Evolutionary conservation across 2,797 vertebrate species (phyloP).

Genomic region (Anolis apletophallus): DNA sequence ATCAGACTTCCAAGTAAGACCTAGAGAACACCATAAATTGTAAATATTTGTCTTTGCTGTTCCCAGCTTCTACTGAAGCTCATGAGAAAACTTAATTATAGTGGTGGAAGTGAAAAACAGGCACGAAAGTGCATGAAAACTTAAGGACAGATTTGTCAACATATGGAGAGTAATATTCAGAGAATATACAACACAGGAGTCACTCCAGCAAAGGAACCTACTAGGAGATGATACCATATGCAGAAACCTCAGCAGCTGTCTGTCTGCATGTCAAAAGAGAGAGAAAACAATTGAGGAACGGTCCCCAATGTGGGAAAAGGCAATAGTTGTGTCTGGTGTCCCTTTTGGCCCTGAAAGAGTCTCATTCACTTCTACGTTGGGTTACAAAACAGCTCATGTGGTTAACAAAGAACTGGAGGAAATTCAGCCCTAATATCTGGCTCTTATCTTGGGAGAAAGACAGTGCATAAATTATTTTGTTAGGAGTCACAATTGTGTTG

Average conservation of each 20-base stretch:
- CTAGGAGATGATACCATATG: background rate
- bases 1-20: background rate
- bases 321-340: background rate
- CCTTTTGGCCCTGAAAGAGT: background rate
- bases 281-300: background rate
- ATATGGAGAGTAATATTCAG: background rate
- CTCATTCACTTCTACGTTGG: background rate
- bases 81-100: background rate
- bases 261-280: background rate
- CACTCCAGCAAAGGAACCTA: background rate
- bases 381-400: background rate
- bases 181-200: too few species aligned
- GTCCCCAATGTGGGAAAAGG: background rate
- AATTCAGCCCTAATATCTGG: background rate
- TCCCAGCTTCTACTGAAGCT: background rate
- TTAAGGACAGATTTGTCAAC: background rate
- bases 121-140: background rate
- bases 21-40: background rate
- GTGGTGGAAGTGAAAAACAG: background rate
- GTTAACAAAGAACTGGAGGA: too few species aligned
- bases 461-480: too few species aligned
- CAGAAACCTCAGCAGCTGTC: background rate
- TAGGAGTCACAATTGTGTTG: too few species aligned
- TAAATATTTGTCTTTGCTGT: too few species aligned
- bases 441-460: background rate